phyloP scores from a whole-genome alignment of 2,113 vertebrate species.

The Dicerorhinus sumatrensis region DNA sequence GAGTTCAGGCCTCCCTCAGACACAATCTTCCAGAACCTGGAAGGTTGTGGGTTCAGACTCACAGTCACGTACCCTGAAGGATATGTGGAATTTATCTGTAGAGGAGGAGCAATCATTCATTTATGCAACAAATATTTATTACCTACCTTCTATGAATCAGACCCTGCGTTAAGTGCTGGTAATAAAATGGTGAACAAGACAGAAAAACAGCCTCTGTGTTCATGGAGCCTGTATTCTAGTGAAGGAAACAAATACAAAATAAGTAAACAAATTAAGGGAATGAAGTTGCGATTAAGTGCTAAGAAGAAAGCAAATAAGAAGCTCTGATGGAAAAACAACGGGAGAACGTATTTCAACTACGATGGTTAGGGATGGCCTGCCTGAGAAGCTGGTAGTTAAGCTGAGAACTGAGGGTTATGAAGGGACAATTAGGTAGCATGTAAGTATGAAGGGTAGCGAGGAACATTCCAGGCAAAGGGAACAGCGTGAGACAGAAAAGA shows the following conservation, averaged over 20 bases:
- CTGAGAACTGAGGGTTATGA: background rate
- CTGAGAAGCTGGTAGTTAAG: background rate
- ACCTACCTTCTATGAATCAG: background rate
- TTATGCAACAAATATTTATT: background rate
- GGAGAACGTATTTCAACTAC: background rate
- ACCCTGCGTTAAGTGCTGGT: background rate
- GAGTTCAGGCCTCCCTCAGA: background rate
- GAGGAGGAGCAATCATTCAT: background rate
- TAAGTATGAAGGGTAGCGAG: background rate
- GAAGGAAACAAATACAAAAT: background rate
- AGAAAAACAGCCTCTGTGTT: background rate
- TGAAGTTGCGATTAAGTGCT: background rate
- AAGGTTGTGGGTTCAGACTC: background rate
- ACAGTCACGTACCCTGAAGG: background rate
- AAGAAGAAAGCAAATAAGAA: conserved; percentile 38
- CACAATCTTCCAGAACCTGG: background rate
- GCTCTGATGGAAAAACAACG: background rate
- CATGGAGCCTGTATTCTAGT: background rate
- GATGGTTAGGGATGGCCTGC: background rate
- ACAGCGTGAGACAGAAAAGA: background rate
- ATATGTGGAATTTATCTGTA: background rate
- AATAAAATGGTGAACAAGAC: background rate
- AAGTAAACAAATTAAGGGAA: background rate
- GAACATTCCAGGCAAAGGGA: background rate
- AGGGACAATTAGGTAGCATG: background rate